Percentiles rank a stretch among this genome's conserved stretches.
Evolutionary conservation across 92 coral and sea anemone genomes (phyloP).

Genomic region (Chrysogorgia sp.): DNA sequence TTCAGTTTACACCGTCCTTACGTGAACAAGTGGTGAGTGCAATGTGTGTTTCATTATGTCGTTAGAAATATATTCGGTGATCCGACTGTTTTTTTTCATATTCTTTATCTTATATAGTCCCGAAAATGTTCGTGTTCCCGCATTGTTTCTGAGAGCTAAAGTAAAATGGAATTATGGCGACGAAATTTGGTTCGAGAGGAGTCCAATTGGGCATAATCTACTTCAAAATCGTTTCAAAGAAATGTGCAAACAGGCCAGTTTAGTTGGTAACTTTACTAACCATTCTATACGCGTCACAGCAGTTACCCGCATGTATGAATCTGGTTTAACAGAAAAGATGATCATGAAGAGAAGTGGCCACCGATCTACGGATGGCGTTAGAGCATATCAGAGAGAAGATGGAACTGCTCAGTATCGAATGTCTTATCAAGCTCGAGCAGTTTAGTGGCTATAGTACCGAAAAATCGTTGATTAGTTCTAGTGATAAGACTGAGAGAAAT

Average conservation of each 20-base stretch:
- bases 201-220: conserved; percentile 46
- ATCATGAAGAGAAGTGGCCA: conserved; percentile 50
- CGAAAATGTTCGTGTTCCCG: conserved; percentile 9
- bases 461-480: too few species aligned
- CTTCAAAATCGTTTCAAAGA: conserved; percentile 18
- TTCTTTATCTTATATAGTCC: conserved; percentile 33
- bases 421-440: not conserved
- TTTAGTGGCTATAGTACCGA: not conserved
- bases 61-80: not conserved
- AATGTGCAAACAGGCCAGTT: conserved; percentile 35
- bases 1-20: too few species aligned
- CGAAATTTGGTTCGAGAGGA: conserved; percentile 41
- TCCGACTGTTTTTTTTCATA: not conserved
- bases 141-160: conserved; percentile 42
- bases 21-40: not conserved
- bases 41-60: not conserved
- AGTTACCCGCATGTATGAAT: conserved; percentile 29
- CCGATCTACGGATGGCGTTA: conserved; percentile 25
- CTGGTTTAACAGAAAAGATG: conserved; percentile 40
- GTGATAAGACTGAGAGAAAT: too few species aligned
- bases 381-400: conserved; percentile 41
- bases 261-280: conserved; percentile 41
- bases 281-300: conserved; percentile 50
- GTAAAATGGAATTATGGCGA: conserved; percentile 28
- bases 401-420: conserved; percentile 31